Evolutionary conservation across 2,113 vertebrate species (phyloP).

Genomic region (Micronycteris hirsuta): DNA sequence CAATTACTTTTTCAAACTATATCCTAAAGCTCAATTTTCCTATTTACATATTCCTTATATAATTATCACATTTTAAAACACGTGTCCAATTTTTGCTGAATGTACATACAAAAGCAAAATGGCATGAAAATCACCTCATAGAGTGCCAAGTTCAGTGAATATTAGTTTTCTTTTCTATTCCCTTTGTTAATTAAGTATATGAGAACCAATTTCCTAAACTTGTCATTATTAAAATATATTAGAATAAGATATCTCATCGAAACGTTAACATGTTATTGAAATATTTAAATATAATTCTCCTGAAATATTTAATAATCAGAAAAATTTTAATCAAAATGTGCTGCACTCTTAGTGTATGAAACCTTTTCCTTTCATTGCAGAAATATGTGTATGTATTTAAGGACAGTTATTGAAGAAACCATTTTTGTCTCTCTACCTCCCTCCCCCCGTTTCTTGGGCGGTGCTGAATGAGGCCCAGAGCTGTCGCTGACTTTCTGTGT

Average conservation of each 20-base stretch:
- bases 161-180: neutral
- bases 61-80: neutral
- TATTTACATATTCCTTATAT: neutral
- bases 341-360: neutral
- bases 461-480: neutral
- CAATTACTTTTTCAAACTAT: neutral
- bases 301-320: neutral
- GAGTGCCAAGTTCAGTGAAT: neutral
- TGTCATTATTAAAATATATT: neutral
- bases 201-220: neutral
- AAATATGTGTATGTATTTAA: rapidly evolving
- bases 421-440: neutral
- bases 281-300: neutral
- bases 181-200: neutral
- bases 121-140: neutral
- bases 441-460: neutral
- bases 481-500: neutral
- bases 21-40: neutral
- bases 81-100: neutral
- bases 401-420: neutral
- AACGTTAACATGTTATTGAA: neutral
- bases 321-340: neutral
- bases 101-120: neutral
- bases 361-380: neutral
- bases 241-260: neutral